Evolutionary conservation across 2,797 vertebrate species (phyloP), one percentile per base, ranked within the genome.

Genomic region (Rhinogobio ventralis): DNA sequence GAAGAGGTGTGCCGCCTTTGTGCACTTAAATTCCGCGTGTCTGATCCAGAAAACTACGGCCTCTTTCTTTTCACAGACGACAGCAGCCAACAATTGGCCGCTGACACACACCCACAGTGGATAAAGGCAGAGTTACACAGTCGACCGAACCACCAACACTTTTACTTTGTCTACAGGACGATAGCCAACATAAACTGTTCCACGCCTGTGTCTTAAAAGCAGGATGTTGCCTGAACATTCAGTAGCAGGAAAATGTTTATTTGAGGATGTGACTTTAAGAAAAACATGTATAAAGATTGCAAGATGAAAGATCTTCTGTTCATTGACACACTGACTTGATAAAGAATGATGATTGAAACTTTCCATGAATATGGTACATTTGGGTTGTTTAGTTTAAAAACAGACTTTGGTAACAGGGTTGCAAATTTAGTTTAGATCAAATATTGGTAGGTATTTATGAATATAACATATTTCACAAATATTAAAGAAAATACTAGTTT

Each of bases 61-160:
- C 94, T 99, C 30, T 98, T 97, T 87, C 96, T 99, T 89, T 91
- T 96, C 23, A 94, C 94, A 28, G 97, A 96, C 0, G 96, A 96
- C 86, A 96, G 94, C n/a, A 96, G 95, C 94, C 97, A 98, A 91
- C 97, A 97, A 87, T 94, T 99, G 85, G 96, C 97, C 0, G 94
- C 96, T 0, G 97, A 99, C 87, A 97, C 96, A 2, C 95, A 96
- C 86, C 97, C 98, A 8, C 98, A 98, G 91, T 97, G 97, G 87
- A 98, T 99, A 82, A 99, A 99, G 88, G 97, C 98, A 0, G 97
- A 99, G 92, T 90, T 98, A 82, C 97, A 97, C 91, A 98, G 96
- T 91, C 95, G 96, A 4, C 93, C 95, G 0, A 95, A 96, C 3
- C 93, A 94, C 7, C 91, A 95, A 39, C 92, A 95, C 78, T 99